Base-by-base conservation (phyloP, 2,113 vertebrate genomes). In the Aspiorhynchus laticeps region DNA sequence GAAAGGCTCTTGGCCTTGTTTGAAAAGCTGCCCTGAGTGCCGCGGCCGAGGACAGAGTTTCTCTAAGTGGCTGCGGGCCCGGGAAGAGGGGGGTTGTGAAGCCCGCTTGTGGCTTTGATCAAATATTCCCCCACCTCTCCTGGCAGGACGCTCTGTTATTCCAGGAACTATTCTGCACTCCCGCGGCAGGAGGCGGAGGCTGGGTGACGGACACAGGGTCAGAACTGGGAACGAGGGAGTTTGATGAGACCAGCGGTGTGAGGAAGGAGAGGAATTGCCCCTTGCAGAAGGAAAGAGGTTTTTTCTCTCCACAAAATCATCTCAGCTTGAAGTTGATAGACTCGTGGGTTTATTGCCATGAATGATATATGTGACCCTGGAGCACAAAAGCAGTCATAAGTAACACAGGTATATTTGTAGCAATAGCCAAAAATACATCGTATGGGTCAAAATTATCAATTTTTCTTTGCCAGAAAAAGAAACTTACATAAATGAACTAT, bases 61-160 rank as follows among this genome's bases (percentile, higher is more conserved):
- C 85, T 87, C 84, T 89, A 69, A 93, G 88, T 87, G 89, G 87
- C 89, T 80, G 56, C 84, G 74, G 51, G 85, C 83, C 92, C 84
- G 79, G 61, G 81, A 80, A 12, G 80, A 46, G n/a, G 12, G 80
- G 65, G 61, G 5, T n/a, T 48, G 19, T 69, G 80, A 84, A 91
- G 85, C 77, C 56, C 78, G 81, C 90, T 89, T 86, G 86, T 85
- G 90, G 83, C 89, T 87, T 90, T 76, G 91, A 90, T 92, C 91
- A 91, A 83, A 90, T 90, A 86, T 90, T 80, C 75, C 85, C 78
- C 86, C 89, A 88, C 88, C 91, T 76, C 88, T 88, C 65, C 86
- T 93, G 93, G 93, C 92, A 89, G 87, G 79, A 87, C 83, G 61
- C 65, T 90, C 87, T 91, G 88, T 91, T 93, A 92, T 94, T 92